Evolutionary conservation across 2,888 invertebrate species (phyloP).

Genomic region (Oscheius onirici): DNA sequence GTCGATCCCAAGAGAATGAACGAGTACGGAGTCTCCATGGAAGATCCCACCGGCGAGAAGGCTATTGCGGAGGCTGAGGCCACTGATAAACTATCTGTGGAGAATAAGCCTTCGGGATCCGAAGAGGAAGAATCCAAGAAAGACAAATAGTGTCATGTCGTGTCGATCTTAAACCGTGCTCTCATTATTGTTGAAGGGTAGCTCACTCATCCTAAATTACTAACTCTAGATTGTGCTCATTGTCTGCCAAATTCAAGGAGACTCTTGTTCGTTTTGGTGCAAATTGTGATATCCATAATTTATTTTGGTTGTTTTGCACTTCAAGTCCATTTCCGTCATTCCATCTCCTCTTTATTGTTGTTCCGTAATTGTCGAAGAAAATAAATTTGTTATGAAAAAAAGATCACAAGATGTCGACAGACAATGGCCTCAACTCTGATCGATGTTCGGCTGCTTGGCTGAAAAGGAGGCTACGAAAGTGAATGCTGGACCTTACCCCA

Average conservation of each 20-base stretch:
- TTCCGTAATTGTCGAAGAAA: background rate
- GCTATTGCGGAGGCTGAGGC: conserved; percentile 19
- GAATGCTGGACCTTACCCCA: background rate
- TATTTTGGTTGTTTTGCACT: conserved; percentile 6
- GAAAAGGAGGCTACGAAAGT: background rate
- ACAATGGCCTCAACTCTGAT: background rate
- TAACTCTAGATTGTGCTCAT: background rate
- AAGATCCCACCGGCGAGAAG: conserved; percentile 72
- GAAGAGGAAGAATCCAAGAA: conserved; percentile 28
- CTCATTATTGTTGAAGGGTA: background rate
- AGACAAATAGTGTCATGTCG: conserved; percentile 3
- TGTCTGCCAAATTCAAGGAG: background rate
- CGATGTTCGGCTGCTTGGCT: background rate
- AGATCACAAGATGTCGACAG: conserved; percentile 5
- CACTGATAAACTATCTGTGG: background rate
- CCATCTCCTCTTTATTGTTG: background rate
- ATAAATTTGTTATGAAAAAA: conserved; percentile 1
- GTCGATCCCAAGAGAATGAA: conserved; percentile 93
- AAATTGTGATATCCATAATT: conserved; percentile 15
- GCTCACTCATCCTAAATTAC: background rate
- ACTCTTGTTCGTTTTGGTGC: background rate
- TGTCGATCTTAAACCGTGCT: background rate
- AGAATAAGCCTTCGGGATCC: background rate
- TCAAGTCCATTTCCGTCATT: conserved; percentile 10
- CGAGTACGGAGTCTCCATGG: conserved; percentile 96